phyloP scores from a whole-genome alignment of 2,888 invertebrate genomes.

The Deroplatys truncata region DNA sequence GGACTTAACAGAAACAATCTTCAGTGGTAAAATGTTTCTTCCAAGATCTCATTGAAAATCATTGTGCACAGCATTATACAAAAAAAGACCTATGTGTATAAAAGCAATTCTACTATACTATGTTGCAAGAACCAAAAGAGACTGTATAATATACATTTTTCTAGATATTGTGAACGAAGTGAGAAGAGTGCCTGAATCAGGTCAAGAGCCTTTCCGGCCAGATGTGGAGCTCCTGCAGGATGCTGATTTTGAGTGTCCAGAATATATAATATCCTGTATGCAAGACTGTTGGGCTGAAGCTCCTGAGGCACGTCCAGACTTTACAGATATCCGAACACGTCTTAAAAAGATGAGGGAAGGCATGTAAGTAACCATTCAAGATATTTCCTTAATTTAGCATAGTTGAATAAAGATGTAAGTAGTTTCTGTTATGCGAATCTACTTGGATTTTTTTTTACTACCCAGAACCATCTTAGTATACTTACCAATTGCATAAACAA shows the following conservation, averaged over 20 bases:
- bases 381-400: not conserved
- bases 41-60: too few species aligned
- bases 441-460: not conserved
- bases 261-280: constrained; percentile 78
- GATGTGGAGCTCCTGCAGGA: constrained; percentile 68
- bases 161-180: constrained; percentile 83
- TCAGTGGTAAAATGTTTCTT: too few species aligned
- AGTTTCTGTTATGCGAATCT: not conserved
- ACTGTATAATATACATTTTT: constrained; percentile 19
- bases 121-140: too few species aligned
- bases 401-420: not conserved
- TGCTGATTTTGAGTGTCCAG: constrained; percentile 68
- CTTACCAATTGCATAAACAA: too few species aligned
- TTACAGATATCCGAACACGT: constrained; percentile 68
- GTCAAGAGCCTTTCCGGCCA: constrained; percentile 74
- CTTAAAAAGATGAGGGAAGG: constrained; percentile 89
- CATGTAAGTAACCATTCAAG: constrained; percentile 55
- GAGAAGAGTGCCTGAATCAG: constrained; percentile 62
- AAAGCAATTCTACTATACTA: too few species aligned
- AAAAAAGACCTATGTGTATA: too few species aligned
- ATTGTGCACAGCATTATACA: too few species aligned
- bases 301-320: constrained; percentile 80
- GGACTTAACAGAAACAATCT: too few species aligned
- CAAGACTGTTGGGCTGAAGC: constrained; percentile 87
- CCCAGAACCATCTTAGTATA: too few species aligned